Conservation (phyloP, 2,113 vertebrate species). For the Thinocorus orbignyianus region DNA sequence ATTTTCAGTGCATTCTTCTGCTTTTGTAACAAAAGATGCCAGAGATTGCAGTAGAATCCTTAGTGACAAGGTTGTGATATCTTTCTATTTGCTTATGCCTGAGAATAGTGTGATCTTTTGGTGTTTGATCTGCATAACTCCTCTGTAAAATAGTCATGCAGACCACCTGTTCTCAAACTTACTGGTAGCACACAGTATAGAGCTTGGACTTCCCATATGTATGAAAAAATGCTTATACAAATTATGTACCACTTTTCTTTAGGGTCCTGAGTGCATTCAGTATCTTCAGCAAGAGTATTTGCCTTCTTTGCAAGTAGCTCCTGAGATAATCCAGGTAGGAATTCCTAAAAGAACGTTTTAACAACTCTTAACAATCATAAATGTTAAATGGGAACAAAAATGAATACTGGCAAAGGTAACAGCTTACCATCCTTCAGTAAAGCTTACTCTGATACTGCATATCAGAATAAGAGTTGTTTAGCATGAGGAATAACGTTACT, state of each 20-base stretch:
- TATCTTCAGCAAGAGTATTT: constrained; percentile 96
- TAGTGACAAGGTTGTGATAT: neutral
- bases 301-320: constrained; percentile 91
- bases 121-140: neutral
- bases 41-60: neutral
- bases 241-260: neutral
- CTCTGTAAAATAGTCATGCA: neutral
- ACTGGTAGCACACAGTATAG: neutral
- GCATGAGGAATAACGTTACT: neutral
- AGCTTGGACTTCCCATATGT: neutral
- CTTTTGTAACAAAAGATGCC: neutral
- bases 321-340: constrained; percentile 93
- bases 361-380: neutral
- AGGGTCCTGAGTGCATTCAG: constrained; percentile 95
- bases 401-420: neutral
- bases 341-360: neutral
- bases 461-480: neutral
- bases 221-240: neutral
- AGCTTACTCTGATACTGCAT: neutral
- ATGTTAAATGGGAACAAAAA: neutral
- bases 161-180: neutral
- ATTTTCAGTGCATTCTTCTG: neutral
- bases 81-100: neutral
- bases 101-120: neutral
- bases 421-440: neutral